Evolutionary conservation across 2,113 vertebrate species (phyloP).

Genomic region (Phaetusa simplex): DNA sequence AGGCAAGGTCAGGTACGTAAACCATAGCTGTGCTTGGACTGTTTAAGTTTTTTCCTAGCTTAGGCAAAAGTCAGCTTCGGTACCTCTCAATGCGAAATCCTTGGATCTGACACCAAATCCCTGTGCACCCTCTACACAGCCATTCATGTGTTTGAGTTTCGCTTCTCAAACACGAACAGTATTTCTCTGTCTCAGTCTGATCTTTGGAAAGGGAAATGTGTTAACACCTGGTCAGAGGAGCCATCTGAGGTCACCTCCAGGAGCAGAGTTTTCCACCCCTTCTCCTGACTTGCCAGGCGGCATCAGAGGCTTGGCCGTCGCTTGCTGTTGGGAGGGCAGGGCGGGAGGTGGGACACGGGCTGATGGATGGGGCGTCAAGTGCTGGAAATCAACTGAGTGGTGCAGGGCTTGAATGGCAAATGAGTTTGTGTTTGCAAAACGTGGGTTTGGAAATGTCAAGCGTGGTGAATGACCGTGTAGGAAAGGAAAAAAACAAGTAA

Average conservation of each 20-base stretch:
- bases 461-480: neutral
- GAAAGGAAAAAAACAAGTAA: neutral
- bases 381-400: neutral
- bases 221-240: neutral
- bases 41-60: neutral
- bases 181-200: neutral
- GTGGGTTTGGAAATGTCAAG: neutral
- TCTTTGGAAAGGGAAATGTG: neutral
- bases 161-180: neutral
- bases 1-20: neutral
- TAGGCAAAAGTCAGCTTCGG: neutral
- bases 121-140: neutral
- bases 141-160: neutral
- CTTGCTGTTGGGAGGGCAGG: neutral
- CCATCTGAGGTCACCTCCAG: neutral
- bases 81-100: neutral
- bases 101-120: neutral
- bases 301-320: accelerated
- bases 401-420: neutral
- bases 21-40: neutral
- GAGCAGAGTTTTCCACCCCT: neutral
- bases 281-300: neutral
- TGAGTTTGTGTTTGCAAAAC: neutral
- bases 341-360: neutral
- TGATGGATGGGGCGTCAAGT: accelerated